Percentiles rank a stretch among this genome's conserved stretches.
Evolutionary conservation across 2,113 vertebrate species (phyloP).

Genomic region (Leptosomus discolor): DNA sequence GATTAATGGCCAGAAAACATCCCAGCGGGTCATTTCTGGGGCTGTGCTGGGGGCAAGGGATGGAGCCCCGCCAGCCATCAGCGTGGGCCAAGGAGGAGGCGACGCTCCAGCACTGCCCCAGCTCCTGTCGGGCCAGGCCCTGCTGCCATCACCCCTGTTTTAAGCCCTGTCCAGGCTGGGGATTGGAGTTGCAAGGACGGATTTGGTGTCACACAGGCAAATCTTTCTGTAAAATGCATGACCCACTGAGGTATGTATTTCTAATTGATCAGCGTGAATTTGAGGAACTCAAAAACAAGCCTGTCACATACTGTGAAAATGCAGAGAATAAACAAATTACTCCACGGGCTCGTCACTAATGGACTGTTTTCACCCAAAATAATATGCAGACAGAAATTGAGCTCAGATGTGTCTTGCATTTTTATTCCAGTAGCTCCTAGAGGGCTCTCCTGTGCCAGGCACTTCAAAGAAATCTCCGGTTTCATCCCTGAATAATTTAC

Average conservation of each 20-base stretch:
- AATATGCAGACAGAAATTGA: rapidly evolving
- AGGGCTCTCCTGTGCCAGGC: neutral
- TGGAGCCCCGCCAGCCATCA: rapidly evolving
- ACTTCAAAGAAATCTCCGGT: neutral
- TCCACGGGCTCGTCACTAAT: rapidly evolving
- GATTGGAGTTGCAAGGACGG: rapidly evolving
- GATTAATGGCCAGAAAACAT: neutral
- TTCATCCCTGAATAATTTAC: neutral
- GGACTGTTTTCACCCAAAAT: neutral
- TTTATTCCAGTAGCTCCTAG: neutral
- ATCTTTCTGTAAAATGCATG: rapidly evolving
- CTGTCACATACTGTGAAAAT: rapidly evolving
- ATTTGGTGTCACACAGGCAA: rapidly evolving
- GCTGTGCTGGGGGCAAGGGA: neutral
- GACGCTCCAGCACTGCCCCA: neutral
- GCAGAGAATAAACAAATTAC: rapidly evolving
- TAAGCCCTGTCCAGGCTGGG: neutral
- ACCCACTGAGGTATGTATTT: rapidly evolving
- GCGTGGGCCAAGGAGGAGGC: rapidly evolving
- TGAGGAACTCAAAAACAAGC: neutral
- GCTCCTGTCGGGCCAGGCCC: rapidly evolving
- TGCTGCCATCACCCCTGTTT: rapidly evolving
- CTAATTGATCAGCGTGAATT: rapidly evolving
- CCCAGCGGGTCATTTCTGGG: no score
- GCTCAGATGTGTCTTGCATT: neutral